Evolutionary conservation across 64 coral and sea anemone genomes (phyloP).

Genomic region (Stichodactyla mertensii): DNA sequence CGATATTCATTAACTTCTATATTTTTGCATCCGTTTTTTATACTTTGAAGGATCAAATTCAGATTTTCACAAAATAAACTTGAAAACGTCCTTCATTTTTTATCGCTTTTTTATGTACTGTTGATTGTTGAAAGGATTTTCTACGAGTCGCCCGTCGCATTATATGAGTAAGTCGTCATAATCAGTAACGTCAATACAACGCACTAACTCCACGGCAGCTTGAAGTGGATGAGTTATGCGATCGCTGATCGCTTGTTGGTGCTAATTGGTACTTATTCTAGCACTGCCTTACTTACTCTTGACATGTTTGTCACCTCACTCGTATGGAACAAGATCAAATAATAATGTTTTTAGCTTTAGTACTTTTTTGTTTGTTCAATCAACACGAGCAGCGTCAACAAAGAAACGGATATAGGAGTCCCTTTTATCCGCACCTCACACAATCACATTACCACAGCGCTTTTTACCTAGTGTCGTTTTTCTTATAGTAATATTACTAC

Average conservation of each 20-base stretch:
- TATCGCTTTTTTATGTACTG: not conserved
- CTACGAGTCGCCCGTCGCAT: not conserved
- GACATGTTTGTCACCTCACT: constrained; percentile 9
- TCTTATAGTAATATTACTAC: not conserved
- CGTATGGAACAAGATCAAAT: constrained; percentile 25
- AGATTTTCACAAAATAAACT: not conserved
- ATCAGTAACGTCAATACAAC: not conserved
- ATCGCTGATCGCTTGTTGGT: constrained; percentile 20
- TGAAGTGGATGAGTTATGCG: constrained; percentile 22
- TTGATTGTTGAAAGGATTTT: not conserved
- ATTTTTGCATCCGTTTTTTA: not conserved
- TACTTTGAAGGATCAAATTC: not conserved
- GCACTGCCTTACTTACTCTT: constrained; percentile 2
- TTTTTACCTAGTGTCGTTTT: not conserved
- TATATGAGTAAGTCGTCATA: not conserved
- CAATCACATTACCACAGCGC: constrained; percentile 15
- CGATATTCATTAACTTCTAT: not conserved
- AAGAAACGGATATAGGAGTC: constrained; percentile 15
- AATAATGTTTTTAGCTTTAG: constrained; percentile 14
- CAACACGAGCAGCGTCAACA: constrained; percentile 11
- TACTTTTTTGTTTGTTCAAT: constrained; percentile 13
- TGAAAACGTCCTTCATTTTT: not conserved
- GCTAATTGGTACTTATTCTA: constrained; percentile 24
- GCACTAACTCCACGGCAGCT: not conserved
- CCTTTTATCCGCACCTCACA: not conserved